A percentile compares a stretch with the other conserved stretches of the same genome.
Conservation (phyloP, 2,797 vertebrate genomes). For the Linurgus olivaceus region DNA sequence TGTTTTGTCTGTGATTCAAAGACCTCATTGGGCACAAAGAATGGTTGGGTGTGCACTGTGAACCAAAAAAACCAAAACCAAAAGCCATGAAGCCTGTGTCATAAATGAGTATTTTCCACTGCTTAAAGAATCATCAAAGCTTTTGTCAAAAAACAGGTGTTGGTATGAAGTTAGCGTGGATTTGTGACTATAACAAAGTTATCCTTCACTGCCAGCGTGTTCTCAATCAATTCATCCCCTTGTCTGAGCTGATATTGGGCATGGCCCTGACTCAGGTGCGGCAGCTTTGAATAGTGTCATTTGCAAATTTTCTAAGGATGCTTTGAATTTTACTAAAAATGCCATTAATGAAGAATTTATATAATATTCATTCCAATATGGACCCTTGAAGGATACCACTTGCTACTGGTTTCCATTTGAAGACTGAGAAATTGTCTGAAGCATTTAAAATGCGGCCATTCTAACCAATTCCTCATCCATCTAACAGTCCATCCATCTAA, state of each 20-base stretch:
- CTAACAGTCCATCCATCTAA: background rate
- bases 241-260: accelerated
- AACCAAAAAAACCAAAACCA: background rate
- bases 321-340: background rate
- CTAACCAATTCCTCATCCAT: background rate
- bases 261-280: background rate
- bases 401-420: background rate
- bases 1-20: background rate
- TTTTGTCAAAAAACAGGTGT: background rate
- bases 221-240: background rate
- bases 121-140: background rate
- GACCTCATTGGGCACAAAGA: background rate
- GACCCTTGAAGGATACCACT: background rate
- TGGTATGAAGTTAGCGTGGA: background rate
- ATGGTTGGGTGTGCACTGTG: background rate
- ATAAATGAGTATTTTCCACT: background rate
- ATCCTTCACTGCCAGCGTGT: accelerated
- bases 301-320: background rate
- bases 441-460: background rate
- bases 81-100: background rate
- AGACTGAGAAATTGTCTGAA: background rate
- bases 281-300: background rate
- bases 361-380: background rate
- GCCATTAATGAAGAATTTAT: background rate
- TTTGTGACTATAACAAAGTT: background rate